Percentiles rank a stretch among this genome's conserved stretches.
Evolutionary conservation across 2,888 invertebrate genomes (phyloP).

Genomic region (Pristionchus mayeri): DNA sequence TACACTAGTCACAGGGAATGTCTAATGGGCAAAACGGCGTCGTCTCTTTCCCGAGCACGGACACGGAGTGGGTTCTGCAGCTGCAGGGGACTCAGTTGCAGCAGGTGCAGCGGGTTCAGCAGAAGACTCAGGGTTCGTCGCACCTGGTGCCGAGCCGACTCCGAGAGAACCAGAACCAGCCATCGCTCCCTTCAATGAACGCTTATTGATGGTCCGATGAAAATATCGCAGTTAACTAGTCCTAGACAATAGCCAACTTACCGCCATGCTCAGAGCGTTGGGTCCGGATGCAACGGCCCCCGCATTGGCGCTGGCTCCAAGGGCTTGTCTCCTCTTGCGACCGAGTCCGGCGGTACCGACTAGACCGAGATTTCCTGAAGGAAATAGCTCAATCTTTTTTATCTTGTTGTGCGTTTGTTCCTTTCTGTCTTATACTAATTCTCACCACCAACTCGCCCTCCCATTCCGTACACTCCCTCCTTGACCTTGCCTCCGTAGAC

Average conservation of each 20-base stretch:
- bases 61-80: background rate
- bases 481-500: constrained; percentile 39
- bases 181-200: background rate
- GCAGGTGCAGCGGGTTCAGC: background rate
- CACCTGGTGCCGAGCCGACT: no score
- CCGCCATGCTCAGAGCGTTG: constrained; percentile 14
- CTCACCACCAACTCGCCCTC: background rate
- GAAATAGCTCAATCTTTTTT: background rate
- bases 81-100: background rate
- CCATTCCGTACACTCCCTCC: constrained; percentile 18
- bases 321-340: background rate
- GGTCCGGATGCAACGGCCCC: background rate
- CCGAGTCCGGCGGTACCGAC: constrained; percentile 10
- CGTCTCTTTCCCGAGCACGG: background rate
- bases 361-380: background rate
- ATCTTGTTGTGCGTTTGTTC: background rate
- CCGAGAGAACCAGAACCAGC: background rate
- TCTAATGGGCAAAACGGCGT: background rate
- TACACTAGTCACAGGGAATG: no score
- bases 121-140: no score
- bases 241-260: background rate
- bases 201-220: no score
- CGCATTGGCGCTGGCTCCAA: background rate
- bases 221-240: no score
- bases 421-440: background rate